Conservation (phyloP, 2,888 invertebrate species). For the Masnerella sp. region DNA sequence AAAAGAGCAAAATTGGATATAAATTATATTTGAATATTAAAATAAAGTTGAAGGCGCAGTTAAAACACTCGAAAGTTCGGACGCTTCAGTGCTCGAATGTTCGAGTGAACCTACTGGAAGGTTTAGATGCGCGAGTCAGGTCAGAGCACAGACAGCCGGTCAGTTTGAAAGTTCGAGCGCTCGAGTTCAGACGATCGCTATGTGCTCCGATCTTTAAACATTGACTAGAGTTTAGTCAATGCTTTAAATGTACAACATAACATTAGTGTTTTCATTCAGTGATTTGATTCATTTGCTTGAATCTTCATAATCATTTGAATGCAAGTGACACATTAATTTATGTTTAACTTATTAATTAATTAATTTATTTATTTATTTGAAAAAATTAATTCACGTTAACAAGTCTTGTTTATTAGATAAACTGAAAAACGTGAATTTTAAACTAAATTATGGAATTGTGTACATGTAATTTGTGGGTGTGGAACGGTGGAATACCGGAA, state of each 20-base stretch:
- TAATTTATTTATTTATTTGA: neutral
- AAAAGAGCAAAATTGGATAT: neutral
- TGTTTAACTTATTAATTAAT: no score
- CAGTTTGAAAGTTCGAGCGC: conserved; percentile 37
- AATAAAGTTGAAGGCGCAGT: neutral
- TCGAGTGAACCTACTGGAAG: conserved; percentile 21
- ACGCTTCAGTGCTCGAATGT: conserved; percentile 24
- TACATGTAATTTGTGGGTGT: conserved; percentile 16
- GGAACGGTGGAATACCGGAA: conserved; percentile 2
- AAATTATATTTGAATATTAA: neutral
- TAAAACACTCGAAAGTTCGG: conserved; percentile 22
- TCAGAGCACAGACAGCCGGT: neutral
- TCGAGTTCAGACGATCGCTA: conserved; percentile 6
- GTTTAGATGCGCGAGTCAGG: neutral
- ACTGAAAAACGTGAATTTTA: neutral
- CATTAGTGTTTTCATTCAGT: no score
- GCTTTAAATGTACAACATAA: no score
- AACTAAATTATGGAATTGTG: conserved; percentile 14
- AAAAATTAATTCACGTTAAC: neutral
- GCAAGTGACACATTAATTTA: no score
- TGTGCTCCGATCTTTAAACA: no score
- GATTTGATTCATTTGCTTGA: no score
- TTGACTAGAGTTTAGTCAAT: no score
- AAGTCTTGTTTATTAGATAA: neutral
- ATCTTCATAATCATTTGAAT: no score